Percentiles rank a stretch among this genome's conserved stretches.
These are phyloP conservation scores for Rhinogobius similis DNA, from an alignment of 2,113 vertebrate genomes.

Conservation along the genomic window DNA sequence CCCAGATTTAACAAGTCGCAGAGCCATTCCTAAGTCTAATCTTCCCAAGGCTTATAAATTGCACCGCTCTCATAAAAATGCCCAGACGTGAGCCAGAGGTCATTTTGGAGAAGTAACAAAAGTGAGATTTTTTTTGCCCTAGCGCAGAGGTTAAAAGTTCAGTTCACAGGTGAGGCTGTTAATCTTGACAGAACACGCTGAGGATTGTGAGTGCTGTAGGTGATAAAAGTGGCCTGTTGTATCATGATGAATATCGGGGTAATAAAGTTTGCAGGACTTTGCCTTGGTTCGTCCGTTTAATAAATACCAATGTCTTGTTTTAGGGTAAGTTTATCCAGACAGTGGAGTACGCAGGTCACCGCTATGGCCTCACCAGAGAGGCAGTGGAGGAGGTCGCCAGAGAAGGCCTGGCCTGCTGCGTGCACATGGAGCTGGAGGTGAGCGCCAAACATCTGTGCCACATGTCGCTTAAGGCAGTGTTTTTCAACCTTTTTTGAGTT, in stretches of 20 bases:
- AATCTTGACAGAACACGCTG: conserved; percentile 42
- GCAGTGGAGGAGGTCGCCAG: conserved; percentile 86
- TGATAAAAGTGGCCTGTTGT: conserved; percentile 17
- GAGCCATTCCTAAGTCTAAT: background rate
- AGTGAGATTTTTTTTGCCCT: conserved; percentile 8
- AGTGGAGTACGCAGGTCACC: conserved; percentile 77
- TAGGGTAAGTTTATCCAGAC: conserved; percentile 91
- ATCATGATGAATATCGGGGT: conserved; percentile 5
- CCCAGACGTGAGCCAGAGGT: conserved; percentile 46
- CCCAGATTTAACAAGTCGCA: background rate
- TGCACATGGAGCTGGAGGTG: conserved; percentile 93
- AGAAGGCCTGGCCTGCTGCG: conserved; percentile 88
- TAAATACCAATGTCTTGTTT: conserved; percentile 31
- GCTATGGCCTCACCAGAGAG: conserved; percentile 85
- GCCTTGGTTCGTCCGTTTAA: conserved; percentile 18
- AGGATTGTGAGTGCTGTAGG: conserved; percentile 16
- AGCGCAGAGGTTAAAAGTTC: conserved; percentile 48
- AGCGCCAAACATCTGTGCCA: conserved; percentile 13
- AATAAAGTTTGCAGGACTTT: conserved; percentile 20
- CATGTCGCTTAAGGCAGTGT: no score
- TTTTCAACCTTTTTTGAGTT: no score
- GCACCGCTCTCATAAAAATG: conserved; percentile 11
- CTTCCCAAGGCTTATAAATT: conserved; percentile 23
- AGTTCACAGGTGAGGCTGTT: conserved; percentile 47
- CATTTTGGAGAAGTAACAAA: conserved; percentile 41